These are phyloP conservation scores for Pardalotus punctatus DNA, from an alignment of 2,113 vertebrate genomes.

Conservation along the genomic window DNA sequence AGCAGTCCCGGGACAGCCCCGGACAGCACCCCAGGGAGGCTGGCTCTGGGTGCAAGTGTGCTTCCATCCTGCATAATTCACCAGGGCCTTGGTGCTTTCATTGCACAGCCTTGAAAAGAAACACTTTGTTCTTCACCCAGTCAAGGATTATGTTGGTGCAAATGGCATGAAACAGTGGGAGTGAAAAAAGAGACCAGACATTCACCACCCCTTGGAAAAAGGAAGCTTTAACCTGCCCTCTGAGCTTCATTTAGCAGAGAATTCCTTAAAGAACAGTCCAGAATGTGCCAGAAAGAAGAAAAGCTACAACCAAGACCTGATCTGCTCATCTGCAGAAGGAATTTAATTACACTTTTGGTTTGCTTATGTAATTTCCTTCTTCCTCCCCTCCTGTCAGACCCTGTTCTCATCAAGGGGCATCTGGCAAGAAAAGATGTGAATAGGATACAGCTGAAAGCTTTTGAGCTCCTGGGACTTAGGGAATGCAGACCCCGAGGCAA, in stretches of 20 bases:
- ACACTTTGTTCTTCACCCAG: background rate
- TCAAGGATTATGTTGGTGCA: rapidly evolving
- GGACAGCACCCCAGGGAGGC: background rate
- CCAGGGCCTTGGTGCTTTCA: background rate
- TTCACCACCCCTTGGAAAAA: background rate
- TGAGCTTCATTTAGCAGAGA: background rate
- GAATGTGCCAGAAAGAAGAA: conserved; percentile 10
- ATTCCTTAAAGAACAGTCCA: conserved; percentile 3
- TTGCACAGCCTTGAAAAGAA: background rate
- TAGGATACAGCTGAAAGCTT: conserved; percentile 37
- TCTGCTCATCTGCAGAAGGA: conserved; percentile 22
- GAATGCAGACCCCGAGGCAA: background rate
- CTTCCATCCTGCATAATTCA: background rate
- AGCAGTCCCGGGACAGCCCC: background rate
- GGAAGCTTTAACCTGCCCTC: background rate
- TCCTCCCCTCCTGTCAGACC: conserved; percentile 1
- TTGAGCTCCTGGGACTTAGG: background rate
- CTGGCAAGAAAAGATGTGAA: conserved; percentile 40
- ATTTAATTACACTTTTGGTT: conserved; percentile 44
- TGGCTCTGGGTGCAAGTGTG: background rate
- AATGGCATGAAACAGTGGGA: background rate
- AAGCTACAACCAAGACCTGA: background rate
- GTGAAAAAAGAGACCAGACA: background rate
- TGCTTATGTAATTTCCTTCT: conserved; percentile 30
- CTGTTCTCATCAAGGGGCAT: background rate